A percentile compares a stretch with the other conserved stretches of the same genome.
Conservation (phyloP, 2,797 vertebrate genomes). For the Acanthurus lineatus region DNA sequence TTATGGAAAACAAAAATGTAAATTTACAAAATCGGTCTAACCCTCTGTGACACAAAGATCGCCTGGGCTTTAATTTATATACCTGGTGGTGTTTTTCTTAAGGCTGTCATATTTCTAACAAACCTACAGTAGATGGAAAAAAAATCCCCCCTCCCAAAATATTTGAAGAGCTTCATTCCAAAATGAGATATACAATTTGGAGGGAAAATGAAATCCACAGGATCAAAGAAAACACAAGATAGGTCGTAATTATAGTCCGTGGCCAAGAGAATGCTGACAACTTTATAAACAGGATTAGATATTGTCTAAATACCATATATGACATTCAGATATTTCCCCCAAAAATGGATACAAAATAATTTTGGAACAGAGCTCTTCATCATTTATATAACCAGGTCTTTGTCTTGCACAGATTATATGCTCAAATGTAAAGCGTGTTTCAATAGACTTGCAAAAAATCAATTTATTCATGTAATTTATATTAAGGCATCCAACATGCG, state of each 20-base stretch:
- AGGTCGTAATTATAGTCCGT: constrained; percentile 56
- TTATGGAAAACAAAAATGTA: constrained; percentile 40
- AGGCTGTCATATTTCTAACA: constrained; percentile 61
- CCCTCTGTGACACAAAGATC: constrained; percentile 32
- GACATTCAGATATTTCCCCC: constrained; percentile 47
- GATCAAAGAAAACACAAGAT: constrained; percentile 41
- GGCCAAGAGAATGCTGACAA: constrained; percentile 57
- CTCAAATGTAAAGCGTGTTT: constrained; percentile 75
- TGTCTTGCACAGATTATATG: constrained; percentile 73
- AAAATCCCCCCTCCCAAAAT: not conserved
- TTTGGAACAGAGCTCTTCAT: constrained; percentile 75
- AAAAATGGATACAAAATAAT: constrained; percentile 54
- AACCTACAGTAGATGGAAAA: constrained; percentile 42
- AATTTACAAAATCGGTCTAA: constrained; percentile 35
- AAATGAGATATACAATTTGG: constrained; percentile 52
- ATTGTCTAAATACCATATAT: constrained; percentile 30
- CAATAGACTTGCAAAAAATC: constrained; percentile 66
- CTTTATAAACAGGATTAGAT: constrained; percentile 54
- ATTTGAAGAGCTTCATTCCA: constrained; percentile 67
- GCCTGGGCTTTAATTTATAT: constrained; percentile 44
- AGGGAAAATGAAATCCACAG: constrained; percentile 58
- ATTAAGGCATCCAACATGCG: constrained; percentile 84
- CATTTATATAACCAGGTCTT: constrained; percentile 51
- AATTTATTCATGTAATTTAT: constrained; percentile 74
- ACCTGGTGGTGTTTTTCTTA: constrained; percentile 60